Conservation (phyloP, 2,888 invertebrate genomes). For the Meandrusa payeni region DNA sequence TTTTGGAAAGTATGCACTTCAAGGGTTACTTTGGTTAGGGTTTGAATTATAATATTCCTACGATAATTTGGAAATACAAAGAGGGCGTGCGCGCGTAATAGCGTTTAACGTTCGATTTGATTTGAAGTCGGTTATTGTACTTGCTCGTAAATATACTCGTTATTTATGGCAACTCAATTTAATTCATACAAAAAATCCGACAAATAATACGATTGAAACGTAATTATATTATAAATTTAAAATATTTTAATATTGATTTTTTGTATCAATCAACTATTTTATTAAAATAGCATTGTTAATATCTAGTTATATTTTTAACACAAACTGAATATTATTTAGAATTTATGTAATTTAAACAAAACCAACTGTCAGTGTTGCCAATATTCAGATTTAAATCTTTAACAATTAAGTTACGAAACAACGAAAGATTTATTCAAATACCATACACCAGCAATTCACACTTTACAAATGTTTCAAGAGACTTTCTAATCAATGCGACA, state of each 20-base stretch:
- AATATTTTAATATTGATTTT: conserved; percentile 22
- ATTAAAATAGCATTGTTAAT: conserved; percentile 2
- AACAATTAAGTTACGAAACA: too few relatives aligned
- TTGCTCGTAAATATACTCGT: too few relatives aligned
- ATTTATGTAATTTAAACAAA: conserved; percentile 17
- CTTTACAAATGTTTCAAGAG: conserved; percentile 32
- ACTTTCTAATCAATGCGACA: conserved; percentile 34
- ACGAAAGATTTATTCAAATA: too few relatives aligned
- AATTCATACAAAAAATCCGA: conserved; percentile 22
- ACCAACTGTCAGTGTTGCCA: neutral
- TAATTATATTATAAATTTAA: conserved; percentile 5
- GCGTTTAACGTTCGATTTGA: too few relatives aligned
- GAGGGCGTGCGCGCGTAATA: too few relatives aligned
- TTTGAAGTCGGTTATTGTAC: too few relatives aligned
- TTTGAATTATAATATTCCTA: too few relatives aligned
- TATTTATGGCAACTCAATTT: conserved; percentile 15
- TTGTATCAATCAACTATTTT: conserved; percentile 15
- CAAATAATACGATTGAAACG: neutral
- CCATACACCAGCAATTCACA: conserved; percentile 34
- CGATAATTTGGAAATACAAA: too few relatives aligned
- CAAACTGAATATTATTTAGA: conserved; percentile 5
- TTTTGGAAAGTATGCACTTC: too few relatives aligned
- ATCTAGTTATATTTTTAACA: conserved; percentile 1
- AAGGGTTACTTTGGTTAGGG: too few relatives aligned
- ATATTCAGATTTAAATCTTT: neutral